Evolutionary conservation across 2,113 vertebrate species (phyloP), one percentile per base, ranked within the genome.

Genomic region (Benthochromis sp.): DNA sequence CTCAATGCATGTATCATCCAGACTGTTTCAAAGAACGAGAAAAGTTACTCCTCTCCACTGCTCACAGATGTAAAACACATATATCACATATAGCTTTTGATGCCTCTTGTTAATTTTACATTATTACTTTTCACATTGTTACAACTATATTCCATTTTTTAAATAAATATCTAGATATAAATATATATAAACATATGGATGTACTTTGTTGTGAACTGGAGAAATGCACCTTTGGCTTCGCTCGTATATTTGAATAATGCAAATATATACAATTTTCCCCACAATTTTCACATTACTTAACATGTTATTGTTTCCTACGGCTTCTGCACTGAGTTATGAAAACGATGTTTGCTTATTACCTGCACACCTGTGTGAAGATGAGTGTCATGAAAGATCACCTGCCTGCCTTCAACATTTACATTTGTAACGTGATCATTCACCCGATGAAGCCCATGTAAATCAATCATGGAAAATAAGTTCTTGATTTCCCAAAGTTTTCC

Each of bases 321-420:
- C 10, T 59, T 82, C 27, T 50, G 8, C 5, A 27, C 27, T 24
- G 11, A 8, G 36, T 8, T 40, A 88, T 90, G 86, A 63, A 90
- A 92, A 91, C 36, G 1, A 34, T 69, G 36, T 86, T 83, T 82
- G 36, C 54, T 24, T 80, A 45, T 40, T 40, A 17, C 36, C 14
- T 40, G 61, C 31, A 55, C 89, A 47, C 78, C 83, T 88, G 76
- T 10, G 63, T 54, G 45, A 63, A 31, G 1, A 54, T 36, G 54
- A 12, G 81, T 43, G 59, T 40, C 55, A 36, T 81, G 86, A 86
- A 13, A 85, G 16, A 82, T 87, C 84, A 90, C 24, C 63, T 47
- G 17, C 27, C 7, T 50, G 24, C 53, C 52, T 54, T 69, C 61
- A 71, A 34, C 6, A 88, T 92, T 94, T 94, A 85, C 89, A 92